These are phyloP conservation scores for Saguinus midas DNA, from an alignment of 2,113 vertebrate genomes.

Conservation along the genomic window DNA sequence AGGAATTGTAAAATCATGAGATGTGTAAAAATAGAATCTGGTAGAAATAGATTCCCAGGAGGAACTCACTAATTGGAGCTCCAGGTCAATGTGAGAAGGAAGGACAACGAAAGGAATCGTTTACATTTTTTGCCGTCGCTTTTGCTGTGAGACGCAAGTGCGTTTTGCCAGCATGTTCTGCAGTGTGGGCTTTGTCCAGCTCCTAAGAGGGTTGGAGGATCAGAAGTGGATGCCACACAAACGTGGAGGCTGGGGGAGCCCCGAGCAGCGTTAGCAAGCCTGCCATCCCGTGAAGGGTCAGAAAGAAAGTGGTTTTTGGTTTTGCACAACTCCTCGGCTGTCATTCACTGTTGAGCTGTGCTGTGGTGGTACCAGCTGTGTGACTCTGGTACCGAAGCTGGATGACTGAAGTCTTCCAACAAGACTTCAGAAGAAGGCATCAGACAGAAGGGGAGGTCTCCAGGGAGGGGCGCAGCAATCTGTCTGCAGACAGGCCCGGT, in stretches of 20 bases:
- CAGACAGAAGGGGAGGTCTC: neutral
- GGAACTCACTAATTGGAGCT: too few species aligned
- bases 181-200: neutral
- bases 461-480: accelerated
- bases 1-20: too few species aligned
- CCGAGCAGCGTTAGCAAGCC: neutral
- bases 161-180: too few species aligned
- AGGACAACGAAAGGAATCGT: accelerated
- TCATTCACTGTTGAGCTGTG: neutral
- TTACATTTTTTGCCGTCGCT: neutral
- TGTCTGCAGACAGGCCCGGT: neutral
- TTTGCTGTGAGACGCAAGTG: neutral
- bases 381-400: too few species aligned
- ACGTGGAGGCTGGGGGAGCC: neutral
- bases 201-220: too few species aligned
- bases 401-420: too few species aligned
- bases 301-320: neutral
- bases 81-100: too few species aligned
- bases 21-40: neutral
- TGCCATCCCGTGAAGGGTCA: neutral
- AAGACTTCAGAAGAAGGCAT: neutral
- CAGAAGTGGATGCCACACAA: too few species aligned
- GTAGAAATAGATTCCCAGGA: neutral
- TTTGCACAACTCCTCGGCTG: too few species aligned
- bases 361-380: accelerated